Evolutionary conservation across 2,113 vertebrate species (phyloP).

Genomic region (Nycticorax nycticorax): DNA sequence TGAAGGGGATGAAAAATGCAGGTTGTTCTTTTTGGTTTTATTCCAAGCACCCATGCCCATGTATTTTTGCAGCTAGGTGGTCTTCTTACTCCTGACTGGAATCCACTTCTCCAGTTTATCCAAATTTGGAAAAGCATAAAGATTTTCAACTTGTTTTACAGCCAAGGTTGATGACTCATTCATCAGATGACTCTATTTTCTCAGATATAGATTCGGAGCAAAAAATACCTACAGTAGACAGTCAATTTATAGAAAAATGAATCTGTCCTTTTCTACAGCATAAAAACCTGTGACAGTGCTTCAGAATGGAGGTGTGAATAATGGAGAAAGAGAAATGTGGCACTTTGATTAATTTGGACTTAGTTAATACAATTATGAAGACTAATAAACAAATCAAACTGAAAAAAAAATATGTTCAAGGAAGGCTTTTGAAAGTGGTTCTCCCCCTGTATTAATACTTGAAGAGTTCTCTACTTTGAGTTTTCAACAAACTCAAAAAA

Average conservation of each 20-base stretch:
- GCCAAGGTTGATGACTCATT: slow-evolving; percentile 28
- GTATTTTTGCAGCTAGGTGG: neutral
- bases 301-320: neutral
- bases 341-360: neutral
- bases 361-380: neutral
- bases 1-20: neutral
- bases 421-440: neutral
- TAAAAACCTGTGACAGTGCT: neutral
- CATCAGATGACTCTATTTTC: slow-evolving; percentile 27
- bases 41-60: neutral
- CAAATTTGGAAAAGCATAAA: neutral
- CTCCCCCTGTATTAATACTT: neutral
- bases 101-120: neutral
- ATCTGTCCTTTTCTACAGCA: neutral
- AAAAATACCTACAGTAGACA: neutral
- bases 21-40: neutral
- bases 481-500: neutral
- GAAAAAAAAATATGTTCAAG: neutral
- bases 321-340: neutral
- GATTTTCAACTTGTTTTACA: neutral
- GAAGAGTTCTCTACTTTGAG: neutral
- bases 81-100: neutral
- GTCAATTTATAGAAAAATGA: neutral
- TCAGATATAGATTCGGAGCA: neutral
- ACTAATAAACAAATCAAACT: neutral